These are phyloP conservation scores for Nephrotoma appendiculata DNA, from an alignment of 2,888 invertebrate genomes.

Conservation along the genomic window DNA sequence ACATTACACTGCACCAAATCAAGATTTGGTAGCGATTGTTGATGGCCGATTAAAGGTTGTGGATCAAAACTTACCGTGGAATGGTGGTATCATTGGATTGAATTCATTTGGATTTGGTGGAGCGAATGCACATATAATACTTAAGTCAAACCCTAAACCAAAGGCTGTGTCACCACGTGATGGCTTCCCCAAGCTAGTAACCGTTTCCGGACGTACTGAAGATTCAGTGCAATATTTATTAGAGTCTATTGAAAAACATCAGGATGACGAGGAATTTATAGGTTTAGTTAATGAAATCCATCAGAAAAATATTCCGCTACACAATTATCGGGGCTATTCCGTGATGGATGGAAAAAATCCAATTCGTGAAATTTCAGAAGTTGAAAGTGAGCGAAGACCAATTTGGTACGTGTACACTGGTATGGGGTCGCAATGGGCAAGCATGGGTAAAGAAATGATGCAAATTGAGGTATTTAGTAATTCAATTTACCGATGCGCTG, in stretches of 20 bases:
- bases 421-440: constrained; percentile 97
- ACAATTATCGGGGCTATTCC: constrained; percentile 68
- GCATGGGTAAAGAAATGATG: constrained; percentile 85
- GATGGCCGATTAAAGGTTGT: constrained; percentile 90
- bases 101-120: constrained; percentile 99
- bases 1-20: constrained; percentile 75
- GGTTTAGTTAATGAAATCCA: constrained; percentile 64
- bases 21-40: constrained; percentile 75
- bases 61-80: constrained; percentile 64
- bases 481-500: constrained; percentile 61
- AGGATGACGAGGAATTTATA: constrained; percentile 57
- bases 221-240: constrained; percentile 56
- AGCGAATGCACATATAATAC: constrained; percentile 82
- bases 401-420: constrained; percentile 95
- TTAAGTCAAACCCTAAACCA: constrained; percentile 63
- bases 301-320: constrained; percentile 52
- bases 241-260: constrained; percentile 41
- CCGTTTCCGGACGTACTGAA: constrained; percentile 75
- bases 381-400: constrained; percentile 51
- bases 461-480: constrained; percentile 64
- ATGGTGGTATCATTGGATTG: constrained; percentile 81
- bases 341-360: constrained; percentile 44
- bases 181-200: constrained; percentile 50
- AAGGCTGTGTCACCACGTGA: constrained; percentile 41
- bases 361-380: constrained; percentile 37